Conservation (phyloP, 1,140 invertebrate species). For the Linepithema humile region DNA sequence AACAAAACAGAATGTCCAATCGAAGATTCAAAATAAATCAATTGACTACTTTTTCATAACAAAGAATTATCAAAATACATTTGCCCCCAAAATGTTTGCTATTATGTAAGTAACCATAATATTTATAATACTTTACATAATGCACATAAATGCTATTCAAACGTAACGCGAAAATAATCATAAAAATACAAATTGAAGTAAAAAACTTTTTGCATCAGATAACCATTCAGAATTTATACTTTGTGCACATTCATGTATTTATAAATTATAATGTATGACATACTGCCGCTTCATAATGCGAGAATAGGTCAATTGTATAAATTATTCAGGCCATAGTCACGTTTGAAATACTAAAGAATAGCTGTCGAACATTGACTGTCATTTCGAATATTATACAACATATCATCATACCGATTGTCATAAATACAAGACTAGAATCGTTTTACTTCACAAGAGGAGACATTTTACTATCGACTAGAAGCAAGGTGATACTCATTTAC, state of each 20-base stretch:
- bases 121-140: neutral
- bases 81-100: too few species aligned
- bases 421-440: neutral
- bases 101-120: neutral
- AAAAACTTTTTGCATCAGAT: neutral
- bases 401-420: neutral
- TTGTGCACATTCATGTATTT: neutral
- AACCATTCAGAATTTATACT: neutral
- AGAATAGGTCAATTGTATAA: conserved; percentile 7
- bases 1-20: neutral
- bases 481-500: neutral
- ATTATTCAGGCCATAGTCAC: conserved; percentile 17
- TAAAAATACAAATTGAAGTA: neutral
- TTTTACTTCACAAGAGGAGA: neutral
- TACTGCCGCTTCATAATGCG: neutral
- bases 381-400: neutral
- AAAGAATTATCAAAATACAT: too few species aligned
- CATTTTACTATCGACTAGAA: neutral
- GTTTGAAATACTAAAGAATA: neutral
- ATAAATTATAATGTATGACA: conserved; percentile 11
- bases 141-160: neutral
- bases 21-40: neutral
- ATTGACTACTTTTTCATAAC: neutral
- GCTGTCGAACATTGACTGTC: neutral
- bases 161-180: neutral